Base-by-base conservation (phyloP, 2,113 vertebrate genomes). In the Sylvietta virens region DNA sequence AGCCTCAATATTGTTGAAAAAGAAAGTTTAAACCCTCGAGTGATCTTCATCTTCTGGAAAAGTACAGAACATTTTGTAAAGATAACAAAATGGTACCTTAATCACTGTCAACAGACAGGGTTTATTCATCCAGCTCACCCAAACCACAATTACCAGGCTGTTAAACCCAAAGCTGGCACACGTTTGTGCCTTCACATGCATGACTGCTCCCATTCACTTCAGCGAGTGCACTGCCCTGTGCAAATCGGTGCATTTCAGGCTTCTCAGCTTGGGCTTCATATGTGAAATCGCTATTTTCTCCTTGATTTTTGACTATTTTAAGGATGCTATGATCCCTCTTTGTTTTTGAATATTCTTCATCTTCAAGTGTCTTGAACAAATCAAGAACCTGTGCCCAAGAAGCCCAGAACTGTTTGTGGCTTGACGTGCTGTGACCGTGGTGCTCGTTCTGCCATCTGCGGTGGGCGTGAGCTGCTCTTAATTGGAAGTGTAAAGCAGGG, bases 401-500 rank as follows among this genome's bases (percentile, higher is more conserved):
- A n/a, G n/a, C n/a, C n/a, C 30, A 3, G 81, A 39, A 2, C 7
- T 11, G 47, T 44, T 61, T 7, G 73, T 54, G 33, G n/a, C n/a
- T 35, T 6, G 58, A 9, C 0, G 6, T 39, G 7, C 47, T 30
- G 51, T 22, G 24, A 13, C 15, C 6, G 40, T 4, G 66, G 53
- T 2, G 2, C 16, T 54, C 44, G 1, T 61, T 86, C 85, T 62
- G 82, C 96, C 95, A 97, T 94, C 95, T 95, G 94, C 35, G 15
- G 50, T 83, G 94, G 85, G 94, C 14, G 67, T 67, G 40, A 92
- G 83, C 79, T 39, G 37, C n/a, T 39, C 85, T 92, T 93, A 88
- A 95, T 93, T 93, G 64, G 48, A 51, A 90, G 35, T 39, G 40
- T 16, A 88, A 96, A 96, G 90, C 67, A 65, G 79, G 31, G 70